Evolutionary conservation across 2,797 vertebrate genomes (phyloP), one percentile per base, ranked within the genome.

Genomic region (Phoxinus dragarum): DNA sequence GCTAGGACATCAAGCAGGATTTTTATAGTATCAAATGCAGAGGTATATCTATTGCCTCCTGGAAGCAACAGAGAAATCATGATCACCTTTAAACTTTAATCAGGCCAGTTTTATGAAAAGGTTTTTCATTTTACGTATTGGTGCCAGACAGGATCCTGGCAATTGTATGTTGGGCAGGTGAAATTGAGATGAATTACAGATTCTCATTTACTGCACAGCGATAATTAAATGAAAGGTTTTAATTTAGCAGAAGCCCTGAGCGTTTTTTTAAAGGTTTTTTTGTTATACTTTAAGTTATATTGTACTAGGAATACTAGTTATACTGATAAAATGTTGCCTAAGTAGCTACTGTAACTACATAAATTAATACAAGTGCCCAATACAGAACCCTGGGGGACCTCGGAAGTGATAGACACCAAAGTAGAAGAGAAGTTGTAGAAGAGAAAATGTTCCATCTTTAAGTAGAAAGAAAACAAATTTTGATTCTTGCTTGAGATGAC

Each of bases 51-150:
- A 40, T 69, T 68, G 44, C 44, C 64, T 68, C 31, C 49, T 31
- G 74, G 31, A 68, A 52, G 44, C 47, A 54, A 54, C n/a, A 56
- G 38, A 71, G 49, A 71, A 71, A 81, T 27, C 47, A 54, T 40
- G 34, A 40, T 54, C 66, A 81, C 9, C 80, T 71, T 81, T 81
- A 71, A 81, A 56, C 67, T 71, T 81, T 71, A 81, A 71, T 69
- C 47, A 69, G 54, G 27, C 2, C 36, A 23, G 40, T 36, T 23
- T 80, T 36, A 34, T 5, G 7, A 23, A 73, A 61, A 56, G 19
- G 31, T 12, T 42, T 59, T 44, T 6, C 2, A 16, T 72, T 0
- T 59, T 81, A 27, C 27, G 27, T 27, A n/a, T 74, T 82, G 19
- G 19, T 74, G 54, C 40, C 71, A 74, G 56, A 40, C 47, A 69